Conservation (phyloP, 2,888 invertebrate species). For the Stratiomys singularior region DNA sequence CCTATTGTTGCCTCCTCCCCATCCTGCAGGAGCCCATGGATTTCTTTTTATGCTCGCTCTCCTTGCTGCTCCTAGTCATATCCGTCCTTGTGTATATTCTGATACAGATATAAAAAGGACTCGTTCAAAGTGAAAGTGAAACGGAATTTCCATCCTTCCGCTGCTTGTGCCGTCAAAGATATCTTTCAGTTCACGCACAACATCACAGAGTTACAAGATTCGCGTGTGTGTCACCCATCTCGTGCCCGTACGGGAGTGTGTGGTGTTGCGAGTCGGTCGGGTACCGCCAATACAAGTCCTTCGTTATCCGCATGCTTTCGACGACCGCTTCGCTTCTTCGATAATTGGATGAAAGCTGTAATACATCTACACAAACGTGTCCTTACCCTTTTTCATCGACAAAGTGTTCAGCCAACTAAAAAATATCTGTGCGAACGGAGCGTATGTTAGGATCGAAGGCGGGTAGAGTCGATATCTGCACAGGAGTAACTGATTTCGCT, state of each 20-base stretch:
- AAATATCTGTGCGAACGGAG: constrained; percentile 26
- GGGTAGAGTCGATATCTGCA: not conserved
- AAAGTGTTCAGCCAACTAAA: constrained; percentile 28
- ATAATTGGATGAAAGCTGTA: constrained; percentile 23
- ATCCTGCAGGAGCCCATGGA: not conserved
- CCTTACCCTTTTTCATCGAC: constrained; percentile 2
- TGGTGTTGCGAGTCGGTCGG: constrained; percentile 9
- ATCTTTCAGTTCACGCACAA: constrained; percentile 1
- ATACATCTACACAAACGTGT: not conserved
- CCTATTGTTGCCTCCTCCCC: constrained; percentile 12
- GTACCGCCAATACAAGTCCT: not conserved
- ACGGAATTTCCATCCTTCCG: constrained; percentile 4
- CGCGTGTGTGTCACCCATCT: constrained; percentile 13
- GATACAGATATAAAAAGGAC: constrained; percentile 6
- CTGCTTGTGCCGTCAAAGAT: not conserved
- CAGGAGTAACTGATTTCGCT: not conserved
- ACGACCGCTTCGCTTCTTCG: not conserved
- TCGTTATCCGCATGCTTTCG: constrained; percentile 14
- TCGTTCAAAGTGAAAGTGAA: constrained; percentile 28
- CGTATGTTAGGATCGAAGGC: not conserved
- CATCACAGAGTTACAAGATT: constrained; percentile 5
- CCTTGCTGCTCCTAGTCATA: not conserved
- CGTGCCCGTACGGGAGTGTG: not conserved
- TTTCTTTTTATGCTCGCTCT: constrained; percentile 9
- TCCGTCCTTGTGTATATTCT: not conserved